Evolutionary conservation across 2,888 invertebrate species (phyloP).

Genomic region (Cheilosia scutellata): DNA sequence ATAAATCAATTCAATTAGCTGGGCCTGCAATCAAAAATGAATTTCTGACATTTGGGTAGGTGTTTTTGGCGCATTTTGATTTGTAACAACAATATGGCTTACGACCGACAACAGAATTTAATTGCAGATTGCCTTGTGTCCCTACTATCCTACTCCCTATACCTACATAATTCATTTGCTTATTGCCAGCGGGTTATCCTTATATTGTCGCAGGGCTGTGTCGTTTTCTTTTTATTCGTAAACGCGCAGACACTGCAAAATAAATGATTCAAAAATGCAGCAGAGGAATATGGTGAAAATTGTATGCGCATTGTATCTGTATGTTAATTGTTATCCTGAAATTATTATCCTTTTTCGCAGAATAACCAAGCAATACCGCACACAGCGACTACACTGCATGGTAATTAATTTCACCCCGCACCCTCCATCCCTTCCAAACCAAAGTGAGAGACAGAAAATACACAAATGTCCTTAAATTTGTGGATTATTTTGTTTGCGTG

Average conservation of each 20-base stretch:
- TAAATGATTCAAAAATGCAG: constrained; percentile 73
- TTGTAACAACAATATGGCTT: constrained; percentile 10
- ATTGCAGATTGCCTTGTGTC: neutral
- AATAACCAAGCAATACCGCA: constrained; percentile 25
- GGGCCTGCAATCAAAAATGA: constrained; percentile 8
- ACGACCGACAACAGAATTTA: neutral
- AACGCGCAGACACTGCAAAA: constrained; percentile 54
- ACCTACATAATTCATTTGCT: constrained; percentile 67
- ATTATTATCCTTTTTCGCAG: constrained; percentile 64
- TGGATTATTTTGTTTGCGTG: neutral
- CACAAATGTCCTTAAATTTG: constrained; percentile 10
- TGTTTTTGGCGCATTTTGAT: neutral
- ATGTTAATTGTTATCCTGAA: constrained; percentile 73
- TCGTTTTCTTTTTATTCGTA: constrained; percentile 27
- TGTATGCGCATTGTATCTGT: constrained; percentile 74
- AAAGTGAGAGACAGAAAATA: constrained; percentile 30
- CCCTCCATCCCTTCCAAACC: neutral
- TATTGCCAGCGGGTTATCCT: constrained; percentile 45
- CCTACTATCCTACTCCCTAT: neutral
- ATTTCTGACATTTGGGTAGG: constrained; percentile 20
- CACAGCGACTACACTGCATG: constrained; percentile 53
- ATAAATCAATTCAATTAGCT: constrained; percentile 69
- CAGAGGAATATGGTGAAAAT: constrained; percentile 38
- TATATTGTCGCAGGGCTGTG: constrained; percentile 48
- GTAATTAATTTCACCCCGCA: constrained; percentile 55